Base-by-base conservation (phyloP, 37 sponge, comb jelly and placozoan species). In the Beroe forskalii region DNA sequence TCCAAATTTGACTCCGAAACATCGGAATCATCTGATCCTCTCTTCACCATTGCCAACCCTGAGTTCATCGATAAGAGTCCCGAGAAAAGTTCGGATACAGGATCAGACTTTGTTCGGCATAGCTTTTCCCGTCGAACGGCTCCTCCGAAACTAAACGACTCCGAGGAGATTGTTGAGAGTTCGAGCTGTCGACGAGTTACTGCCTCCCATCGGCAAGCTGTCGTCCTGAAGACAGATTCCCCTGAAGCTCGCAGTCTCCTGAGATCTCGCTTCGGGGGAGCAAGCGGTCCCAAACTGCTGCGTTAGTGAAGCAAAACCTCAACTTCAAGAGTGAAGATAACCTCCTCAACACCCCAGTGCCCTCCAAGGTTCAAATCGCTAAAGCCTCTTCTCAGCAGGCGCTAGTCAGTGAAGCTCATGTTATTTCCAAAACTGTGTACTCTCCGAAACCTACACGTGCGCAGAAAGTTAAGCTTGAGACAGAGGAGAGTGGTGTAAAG, bases 371-470 rank as follows among this genome's bases (percentile, higher is more conserved):
- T 2, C 72, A 69, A 37, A 69, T 69, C 12, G 19, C 72, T 1
- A 1, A 37, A 6, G 72, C 72, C 4, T 69, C 72, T 33, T 69
- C 72, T 37, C 72, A 69, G 32, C 72, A 69, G 32, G 72, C 72
- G 17, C 32, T 32, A 31, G 38, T 35, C 38, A 32, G 33, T 8
- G 86, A 80, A 25, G 55, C 86, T 44, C 55, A 44, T 43, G 55
- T 80, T 23, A 44, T 80, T 3, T 41, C 55, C n/a, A 80, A 44
- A 44, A 38, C 86, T 9, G 37, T 43, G 41, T 80, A 44, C 55
- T 80, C 86, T 1, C 86, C 86, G 1, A 80, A 80, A 80, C 86
- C 55, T 44, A 41, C 9, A 27, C 44, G 86, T 30, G 86, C 86
- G 3, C 86, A 80, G 86, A 80, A 44, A 80, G 86, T 80, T 4